Base-by-base conservation (phyloP, 1,140 invertebrate species). In the Danaus melanippus region DNA sequence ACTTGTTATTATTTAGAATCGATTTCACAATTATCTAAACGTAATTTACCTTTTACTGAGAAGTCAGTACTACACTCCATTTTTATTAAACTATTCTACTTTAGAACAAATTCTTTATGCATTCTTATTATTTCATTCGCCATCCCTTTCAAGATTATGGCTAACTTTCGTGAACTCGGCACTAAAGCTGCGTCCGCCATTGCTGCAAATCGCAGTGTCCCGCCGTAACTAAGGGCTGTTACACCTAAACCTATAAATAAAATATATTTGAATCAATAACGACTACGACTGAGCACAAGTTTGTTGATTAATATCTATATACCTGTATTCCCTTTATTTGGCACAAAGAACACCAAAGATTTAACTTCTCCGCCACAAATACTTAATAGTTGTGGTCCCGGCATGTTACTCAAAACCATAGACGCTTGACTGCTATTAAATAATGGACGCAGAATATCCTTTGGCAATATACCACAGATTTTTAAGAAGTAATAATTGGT, bases 261-360 rank as follows among this genome's bases (percentile, higher is more conserved):
- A 47, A 47, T 10, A 48, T 6, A 32, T 32, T 2, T 4, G 2
- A 32, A 32, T 32, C 21, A 32, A 32, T 32, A 32, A 32, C 21
- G 21, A 32, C 21, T 32, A 32, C 6, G 7, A 7, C 7, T 32
- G 2, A 7, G 21, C 7, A 32, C 4, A 32, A 32, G 6, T 4
- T 32, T 32, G 17, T 32, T 7, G 6, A 32, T 7, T 32, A 32
- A 32, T 8, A 32, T 7, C 21, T 32, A 32, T 32, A 32, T 32
- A 84, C 84, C 86, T 64, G 86, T 86, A 40, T 72, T 79, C 42
- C 83, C 84, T 66, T 82, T 78, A 59, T 82, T 78, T 39, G 86
- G 84, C n/a, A 84, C 74, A 58, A 84, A 87, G 55, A 87, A 87
- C 9, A 84, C 74, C 56, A 87, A 63, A 52, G 76, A 71, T 44